Conservation (phyloP, 2,888 invertebrate genomes). For the Reticulitermes lucifugus region DNA sequence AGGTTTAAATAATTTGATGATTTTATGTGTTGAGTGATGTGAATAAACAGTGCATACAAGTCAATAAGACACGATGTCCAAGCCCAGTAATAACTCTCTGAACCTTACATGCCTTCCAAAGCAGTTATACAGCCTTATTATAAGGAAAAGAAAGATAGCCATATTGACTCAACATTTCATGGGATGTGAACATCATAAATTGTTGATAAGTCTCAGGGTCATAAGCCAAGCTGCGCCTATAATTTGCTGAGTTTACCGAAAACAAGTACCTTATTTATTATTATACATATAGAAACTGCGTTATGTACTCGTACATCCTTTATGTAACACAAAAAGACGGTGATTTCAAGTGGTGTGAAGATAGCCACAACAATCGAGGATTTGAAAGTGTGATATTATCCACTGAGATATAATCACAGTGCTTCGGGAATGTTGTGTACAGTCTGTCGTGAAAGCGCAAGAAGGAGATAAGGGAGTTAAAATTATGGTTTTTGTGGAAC, state of each 20-base stretch:
- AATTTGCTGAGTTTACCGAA: constrained; percentile 14
- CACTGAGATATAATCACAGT: constrained; percentile 12
- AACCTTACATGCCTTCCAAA: neutral
- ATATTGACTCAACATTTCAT: neutral
- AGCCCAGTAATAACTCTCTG: too few species aligned
- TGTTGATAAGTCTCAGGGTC: constrained; percentile 16
- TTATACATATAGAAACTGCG: constrained; percentile 11
- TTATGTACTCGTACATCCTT: neutral
- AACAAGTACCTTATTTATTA: constrained; percentile 20
- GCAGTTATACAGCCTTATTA: neutral
- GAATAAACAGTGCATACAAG: too few species aligned
- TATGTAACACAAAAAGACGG: constrained; percentile 21
- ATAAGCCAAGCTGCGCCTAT: neutral
- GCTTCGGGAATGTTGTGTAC: neutral
- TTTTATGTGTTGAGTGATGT: too few species aligned
- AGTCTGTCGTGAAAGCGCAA: neutral
- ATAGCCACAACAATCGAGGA: constrained; percentile 5
- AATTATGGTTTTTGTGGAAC: too few species aligned
- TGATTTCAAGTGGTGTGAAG: neutral
- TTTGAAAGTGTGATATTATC: constrained; percentile 29
- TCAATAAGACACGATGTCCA: too few species aligned
- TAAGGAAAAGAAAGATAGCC: neutral
- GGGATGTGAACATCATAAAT: constrained; percentile 8
- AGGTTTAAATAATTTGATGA: too few species aligned
- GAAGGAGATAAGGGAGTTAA: neutral